Evolutionary conservation across 1,140 invertebrate species (phyloP), one percentile per base, ranked within the genome.

Genomic region (Drosophila ohnishii): DNA sequence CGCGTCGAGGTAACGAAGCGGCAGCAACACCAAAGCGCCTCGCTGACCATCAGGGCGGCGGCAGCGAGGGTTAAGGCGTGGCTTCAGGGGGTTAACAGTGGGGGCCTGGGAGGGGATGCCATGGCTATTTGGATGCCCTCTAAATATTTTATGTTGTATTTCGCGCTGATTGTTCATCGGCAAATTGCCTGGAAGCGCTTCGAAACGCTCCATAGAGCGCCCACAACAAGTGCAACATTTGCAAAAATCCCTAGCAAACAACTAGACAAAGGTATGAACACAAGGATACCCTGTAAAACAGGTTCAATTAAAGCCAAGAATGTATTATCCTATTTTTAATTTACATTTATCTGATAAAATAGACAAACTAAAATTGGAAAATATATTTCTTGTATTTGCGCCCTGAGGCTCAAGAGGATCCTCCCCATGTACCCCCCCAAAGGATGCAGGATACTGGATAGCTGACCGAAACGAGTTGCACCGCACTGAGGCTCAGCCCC

Each of bases 101-200:
- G 39, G n/a, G 16, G 50, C 11, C 25, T 28, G 25, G 11, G 14
- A 0, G 25, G 30, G 28, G 39, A 4, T 7, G 5, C 7, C 11
- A 48, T 16, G 61, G 32, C 42, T 45, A 25, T 66, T 59, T 82
- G 79, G 63, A 57, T 56, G 71, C 51, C 78, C 75, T 78, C 85
- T 88, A 84, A 88, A 88, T 88, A 89, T 88, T 88, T 88, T 71
- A 88, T 88, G 70, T 88, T 87, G 79, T 81, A 84, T 87, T 78
- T 88, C 82, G 76, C 85, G 76, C 78, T 75, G 85, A 88, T 88
- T 88, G 84, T 88, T 88, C 79, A 88, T 88, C 80, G 85, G 60
- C 84, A 88, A 88, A 88, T 88, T 88, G 84, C 84, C 84, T 88
- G 84, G 84, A 88, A 88, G 84, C 84, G 82, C 73, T 88, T 84